phyloP scores from a whole-genome alignment of 2,888 invertebrate species.

The Plagiodera versicolora region DNA sequence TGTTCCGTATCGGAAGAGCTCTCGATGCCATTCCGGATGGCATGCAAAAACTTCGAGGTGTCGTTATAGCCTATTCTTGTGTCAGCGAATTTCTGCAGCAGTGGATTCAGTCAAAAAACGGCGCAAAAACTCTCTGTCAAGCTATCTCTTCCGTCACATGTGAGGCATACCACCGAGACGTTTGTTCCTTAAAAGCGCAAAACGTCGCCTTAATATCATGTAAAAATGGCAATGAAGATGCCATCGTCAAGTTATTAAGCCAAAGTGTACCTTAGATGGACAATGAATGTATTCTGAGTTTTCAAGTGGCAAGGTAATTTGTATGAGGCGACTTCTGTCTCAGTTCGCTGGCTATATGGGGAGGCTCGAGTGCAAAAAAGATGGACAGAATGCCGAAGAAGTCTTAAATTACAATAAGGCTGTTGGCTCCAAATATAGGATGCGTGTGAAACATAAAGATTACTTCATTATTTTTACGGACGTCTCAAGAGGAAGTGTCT shows the following conservation, averaged over 20 bases:
- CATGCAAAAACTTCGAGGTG: slow-evolving; percentile 35
- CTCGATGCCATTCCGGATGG: background rate
- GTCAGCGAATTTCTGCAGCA: slow-evolving; percentile 28
- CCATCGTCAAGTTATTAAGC: slow-evolving; percentile 41
- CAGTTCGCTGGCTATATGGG: slow-evolving; percentile 38
- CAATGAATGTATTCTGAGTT: slow-evolving; percentile 36
- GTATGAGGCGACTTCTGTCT: slow-evolving; percentile 40
- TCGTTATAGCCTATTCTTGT: slow-evolving; percentile 31
- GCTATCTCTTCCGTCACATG: slow-evolving; percentile 38
- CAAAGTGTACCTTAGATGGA: slow-evolving; percentile 36
- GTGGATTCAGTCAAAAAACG: slow-evolving; percentile 33
- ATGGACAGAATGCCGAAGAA: slow-evolving; percentile 30
- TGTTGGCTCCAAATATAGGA: slow-evolving; percentile 40
- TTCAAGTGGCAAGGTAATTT: slow-evolving; percentile 40
- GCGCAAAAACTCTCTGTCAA: slow-evolving; percentile 33
- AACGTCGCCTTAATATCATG: slow-evolving; percentile 41
- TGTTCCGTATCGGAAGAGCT: background rate
- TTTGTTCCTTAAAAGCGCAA: slow-evolving; percentile 36
- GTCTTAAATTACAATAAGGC: slow-evolving; percentile 41
- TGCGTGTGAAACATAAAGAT: slow-evolving; percentile 40
- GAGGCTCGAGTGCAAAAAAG: slow-evolving; percentile 36
- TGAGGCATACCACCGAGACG: slow-evolving; percentile 35
- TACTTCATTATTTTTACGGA: slow-evolving; percentile 36
- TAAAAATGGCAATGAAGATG: slow-evolving; percentile 44
- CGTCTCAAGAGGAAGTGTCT: slow-evolving; percentile 17